Evolutionary conservation across 2,113 vertebrate species (phyloP), one percentile per base, ranked within the genome.

Genomic region (Murina feae): DNA sequence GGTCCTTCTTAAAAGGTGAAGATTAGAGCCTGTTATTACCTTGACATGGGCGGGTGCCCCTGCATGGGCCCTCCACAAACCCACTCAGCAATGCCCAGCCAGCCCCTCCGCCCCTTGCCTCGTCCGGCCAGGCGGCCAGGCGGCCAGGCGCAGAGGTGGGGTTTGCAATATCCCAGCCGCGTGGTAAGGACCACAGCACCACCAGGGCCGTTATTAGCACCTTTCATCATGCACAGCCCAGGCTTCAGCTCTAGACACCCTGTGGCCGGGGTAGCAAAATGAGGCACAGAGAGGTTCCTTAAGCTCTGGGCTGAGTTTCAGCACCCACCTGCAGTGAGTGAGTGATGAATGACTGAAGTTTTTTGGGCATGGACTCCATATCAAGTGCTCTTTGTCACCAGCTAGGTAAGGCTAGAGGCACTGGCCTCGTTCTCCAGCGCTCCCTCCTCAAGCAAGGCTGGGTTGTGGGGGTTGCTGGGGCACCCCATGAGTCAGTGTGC

Each of bases 281-380:
- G 79, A 96, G 87, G 87, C 71, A 79, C 65, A 23, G 55, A 47
- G 65, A 4, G 5, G 9, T 44, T 35, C 14, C 3, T 32, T 2
- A 11, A 14, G 9, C 0, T 10, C 16, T 37, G 14, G 5, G 35
- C 2, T 3, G 53, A n/a, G 35, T 28, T 68, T 42, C 30, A 9
- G 39, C 2, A 1, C 30, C 16, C 6, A 35, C 13, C 35, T 35
- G 44, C 58, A 7, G 9, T 0, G 13, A 28, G 9, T 0, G 13
- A 28, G 17, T 1, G n/a, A 58, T n/a, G 44, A 88, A 6, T 23
- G 72, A 78, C 76, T 75, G 16, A 11, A 49, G 42, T 0, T 49
- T 35, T 86, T 53, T 9, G 6, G 20, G 28, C 6, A 0, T 42
- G 79, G 74, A 76, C 76, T 84, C 80, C 3, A 11, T 39, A 63